Conservation (phyloP, 2,797 vertebrate genomes). For the Sebastes nivosus region DNA sequence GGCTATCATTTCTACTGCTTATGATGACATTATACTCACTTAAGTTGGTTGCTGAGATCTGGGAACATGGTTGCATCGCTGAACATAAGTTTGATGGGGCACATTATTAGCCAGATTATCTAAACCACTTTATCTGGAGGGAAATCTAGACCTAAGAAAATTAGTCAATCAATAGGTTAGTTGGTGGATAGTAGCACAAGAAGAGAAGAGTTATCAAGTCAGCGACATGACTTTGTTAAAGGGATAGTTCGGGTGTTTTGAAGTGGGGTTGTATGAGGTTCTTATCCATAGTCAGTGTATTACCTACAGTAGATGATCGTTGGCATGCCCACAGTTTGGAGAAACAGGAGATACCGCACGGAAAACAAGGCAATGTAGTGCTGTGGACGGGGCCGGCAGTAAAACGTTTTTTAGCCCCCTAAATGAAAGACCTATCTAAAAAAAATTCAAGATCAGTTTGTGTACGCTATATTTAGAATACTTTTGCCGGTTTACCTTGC, state of each 20-base stretch:
- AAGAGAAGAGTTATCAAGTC: not conserved
- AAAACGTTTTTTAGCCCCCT: fast-evolving
- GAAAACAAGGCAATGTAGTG: fast-evolving
- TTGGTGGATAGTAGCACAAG: not conserved
- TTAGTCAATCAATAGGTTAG: not conserved
- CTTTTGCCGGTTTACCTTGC: no score
- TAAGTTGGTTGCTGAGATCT: not conserved
- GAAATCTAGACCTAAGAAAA: not conserved
- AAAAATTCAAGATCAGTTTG: no score
- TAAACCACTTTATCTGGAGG: not conserved
- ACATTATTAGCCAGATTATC: not conserved
- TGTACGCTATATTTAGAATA: no score
- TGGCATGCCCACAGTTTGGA: no score
- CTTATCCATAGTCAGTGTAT: no score
- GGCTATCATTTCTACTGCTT: not conserved
- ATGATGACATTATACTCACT: not conserved
- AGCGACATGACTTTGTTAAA: not conserved
- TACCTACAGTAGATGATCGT: no score
- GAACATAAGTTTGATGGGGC: not conserved
- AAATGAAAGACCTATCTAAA: no score
- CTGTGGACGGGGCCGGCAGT: no score
- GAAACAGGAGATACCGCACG: no score
- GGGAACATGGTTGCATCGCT: not conserved
- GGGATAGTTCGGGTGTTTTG: no score
- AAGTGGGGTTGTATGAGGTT: no score